Base-by-base conservation (phyloP, 2,113 vertebrate genomes). In the Labrus mixtus region DNA sequence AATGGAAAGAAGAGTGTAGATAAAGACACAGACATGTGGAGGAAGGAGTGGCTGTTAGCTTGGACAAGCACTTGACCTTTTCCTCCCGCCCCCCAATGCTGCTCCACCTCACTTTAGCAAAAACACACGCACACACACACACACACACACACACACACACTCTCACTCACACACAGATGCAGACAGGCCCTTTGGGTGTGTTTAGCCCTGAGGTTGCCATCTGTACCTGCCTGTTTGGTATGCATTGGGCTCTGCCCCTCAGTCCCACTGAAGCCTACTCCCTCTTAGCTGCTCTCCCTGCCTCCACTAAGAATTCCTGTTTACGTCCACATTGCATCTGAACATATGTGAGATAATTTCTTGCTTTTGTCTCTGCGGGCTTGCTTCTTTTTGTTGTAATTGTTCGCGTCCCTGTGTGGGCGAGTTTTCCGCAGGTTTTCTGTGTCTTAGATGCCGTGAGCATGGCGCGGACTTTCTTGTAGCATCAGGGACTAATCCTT, bases 171-270 rank as follows among this genome's bases (percentile, higher is more conserved):
- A 64, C 70, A 79, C 23, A 13, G 51, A 46, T 7, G 16, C 81
- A 57, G 5, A 61, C 55, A 36, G 41, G 58, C 79, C 88, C 81
- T 78, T 61, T 41, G 87, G 84, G 84, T 87, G 77, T 86, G 83
- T 87, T 90, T 90, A 87, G 85, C 84, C 79, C 85, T 81, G 73
- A 87, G 79, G 87, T 89, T 79, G 65, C 88, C 90, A 90, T 91
- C 87, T 91, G 86, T 85, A 90, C 87, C 83, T 90, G 72, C 81
- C 89, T 92, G 77, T 67, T 91, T 90, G 86, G 82, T 89, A 86
- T 90, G 84, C 89, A 78, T 43, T 55, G 60, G 62, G 73, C 62
- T 90, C 71, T 78, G 61, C 78, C 73, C 29, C 73, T 66, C 68
- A 84, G 37, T 76, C 48, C 55, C 75, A 58, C 33, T 20, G 25